Percentiles rank a stretch among this genome's conserved stretches.
These are phyloP conservation scores for Elephas maximus DNA, from an alignment of 2,113 vertebrate species.

Conservation along the genomic window DNA sequence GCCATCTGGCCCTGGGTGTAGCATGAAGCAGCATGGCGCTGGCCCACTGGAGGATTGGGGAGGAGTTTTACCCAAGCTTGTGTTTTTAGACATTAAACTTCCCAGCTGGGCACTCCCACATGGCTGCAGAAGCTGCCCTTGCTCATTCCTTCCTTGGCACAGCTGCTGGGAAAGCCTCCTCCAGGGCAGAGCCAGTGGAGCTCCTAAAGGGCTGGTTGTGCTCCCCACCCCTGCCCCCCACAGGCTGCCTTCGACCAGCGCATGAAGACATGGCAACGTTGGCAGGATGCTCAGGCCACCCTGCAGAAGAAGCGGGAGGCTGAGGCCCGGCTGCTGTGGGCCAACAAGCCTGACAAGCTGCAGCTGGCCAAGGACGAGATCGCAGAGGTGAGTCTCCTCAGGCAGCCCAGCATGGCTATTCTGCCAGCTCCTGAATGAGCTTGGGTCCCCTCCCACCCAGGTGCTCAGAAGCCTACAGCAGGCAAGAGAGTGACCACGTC, in stretches of 20 bases:
- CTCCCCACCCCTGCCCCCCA: neutral
- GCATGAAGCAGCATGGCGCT: slow-evolving; percentile 56
- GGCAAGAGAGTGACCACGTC: neutral
- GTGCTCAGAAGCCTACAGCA: neutral
- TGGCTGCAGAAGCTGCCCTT: slow-evolving; percentile 54
- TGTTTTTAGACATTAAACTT: slow-evolving; percentile 45
- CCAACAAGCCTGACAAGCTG: slow-evolving; percentile 98
- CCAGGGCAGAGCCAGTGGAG: neutral
- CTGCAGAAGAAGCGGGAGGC: slow-evolving; percentile 98
- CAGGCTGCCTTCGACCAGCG: slow-evolving; percentile 98
- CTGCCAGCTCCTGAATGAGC: neutral
- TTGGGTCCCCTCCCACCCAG: too few relatives aligned
- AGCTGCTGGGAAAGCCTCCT: neutral
- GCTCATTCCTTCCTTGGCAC: neutral
- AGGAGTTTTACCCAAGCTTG: slow-evolving; percentile 53
- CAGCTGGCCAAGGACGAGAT: slow-evolving; percentile 99
- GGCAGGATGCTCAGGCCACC: slow-evolving; percentile 96
- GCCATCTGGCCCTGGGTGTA: neutral
- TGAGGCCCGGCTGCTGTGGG: slow-evolving; percentile 97
- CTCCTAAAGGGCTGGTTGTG: slow-evolving; percentile 30
- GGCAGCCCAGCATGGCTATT: neutral
- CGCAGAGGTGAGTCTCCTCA: slow-evolving; percentile 90
- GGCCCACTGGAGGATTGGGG: slow-evolving; percentile 7
- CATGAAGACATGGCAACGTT: slow-evolving; percentile 98
- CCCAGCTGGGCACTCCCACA: slow-evolving; percentile 20